phyloP scores from a whole-genome alignment of 2,888 invertebrate genomes.

The Brachypalpus laphriformis region DNA sequence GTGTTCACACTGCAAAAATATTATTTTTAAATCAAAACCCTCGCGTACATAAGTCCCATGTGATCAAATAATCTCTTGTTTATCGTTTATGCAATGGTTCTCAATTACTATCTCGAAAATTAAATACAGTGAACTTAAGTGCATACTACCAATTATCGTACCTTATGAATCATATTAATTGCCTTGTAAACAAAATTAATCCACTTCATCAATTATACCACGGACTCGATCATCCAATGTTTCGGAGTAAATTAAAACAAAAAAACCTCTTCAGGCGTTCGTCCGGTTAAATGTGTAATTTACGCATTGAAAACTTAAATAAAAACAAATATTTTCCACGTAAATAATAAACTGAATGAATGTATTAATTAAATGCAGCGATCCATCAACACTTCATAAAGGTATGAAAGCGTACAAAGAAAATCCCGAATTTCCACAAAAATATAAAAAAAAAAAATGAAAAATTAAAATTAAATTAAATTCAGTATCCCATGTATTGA shows the following conservation, averaged over 20 bases:
- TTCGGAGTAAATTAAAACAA: neutral
- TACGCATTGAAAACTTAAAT: neutral
- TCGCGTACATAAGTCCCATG: too few species aligned
- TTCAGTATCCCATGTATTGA: slow-evolving; percentile 23
- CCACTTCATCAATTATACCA: neutral
- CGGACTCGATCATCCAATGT: neutral
- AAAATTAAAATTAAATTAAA: slow-evolving; percentile 52
- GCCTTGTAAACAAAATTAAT: neutral
- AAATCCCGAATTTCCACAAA: neutral
- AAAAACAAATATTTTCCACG: neutral
- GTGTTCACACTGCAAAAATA: too few species aligned
- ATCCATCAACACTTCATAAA: neutral
- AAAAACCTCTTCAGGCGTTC: neutral
- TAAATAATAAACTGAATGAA: slow-evolving; percentile 16
- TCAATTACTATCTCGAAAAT: neutral
- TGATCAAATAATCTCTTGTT: neutral
- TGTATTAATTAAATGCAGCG: neutral
- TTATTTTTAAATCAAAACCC: neutral
- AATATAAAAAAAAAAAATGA: neutral
- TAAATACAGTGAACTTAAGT: neutral
- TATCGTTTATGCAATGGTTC: too few species aligned
- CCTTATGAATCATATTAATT: neutral
- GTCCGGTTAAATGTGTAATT: neutral
- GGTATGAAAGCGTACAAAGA: neutral
- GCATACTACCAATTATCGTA: neutral